phyloP scores from a whole-genome alignment of 2,888 invertebrate species.

The Galerucella calmariensis region DNA sequence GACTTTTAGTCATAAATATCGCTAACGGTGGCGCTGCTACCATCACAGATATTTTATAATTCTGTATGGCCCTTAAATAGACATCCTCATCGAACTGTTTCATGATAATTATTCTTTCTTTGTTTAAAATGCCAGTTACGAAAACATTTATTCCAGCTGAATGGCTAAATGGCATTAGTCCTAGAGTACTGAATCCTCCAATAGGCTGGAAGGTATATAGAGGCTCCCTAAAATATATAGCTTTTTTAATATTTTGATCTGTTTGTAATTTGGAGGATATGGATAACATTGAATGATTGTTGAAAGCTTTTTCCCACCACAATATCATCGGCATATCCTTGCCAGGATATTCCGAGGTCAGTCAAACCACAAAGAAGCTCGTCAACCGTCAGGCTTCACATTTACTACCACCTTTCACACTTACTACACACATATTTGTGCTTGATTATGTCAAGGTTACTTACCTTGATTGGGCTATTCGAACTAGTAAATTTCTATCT shows the following conservation, averaged over 20 bases:
- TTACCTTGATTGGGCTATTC: slow-evolving; percentile 44
- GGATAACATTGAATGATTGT: too few species aligned
- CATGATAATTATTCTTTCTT: slow-evolving; percentile 67
- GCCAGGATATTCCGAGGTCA: too few species aligned
- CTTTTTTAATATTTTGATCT: background rate
- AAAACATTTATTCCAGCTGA: slow-evolving; percentile 78
- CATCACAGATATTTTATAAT: slow-evolving; percentile 69
- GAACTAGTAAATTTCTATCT: slow-evolving; percentile 66
- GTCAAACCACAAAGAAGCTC: too few species aligned
- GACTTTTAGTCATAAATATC: slow-evolving; percentile 84
- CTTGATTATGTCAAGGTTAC: slow-evolving; percentile 18
- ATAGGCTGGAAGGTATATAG: background rate
- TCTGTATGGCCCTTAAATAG: slow-evolving; percentile 77
- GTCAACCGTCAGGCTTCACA: too few species aligned
- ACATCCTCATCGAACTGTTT: slow-evolving; percentile 70
- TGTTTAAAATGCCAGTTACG: slow-evolving; percentile 68
- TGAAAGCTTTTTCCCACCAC: too few species aligned
- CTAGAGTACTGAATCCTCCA: slow-evolving; percentile 60
- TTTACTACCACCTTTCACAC: too few species aligned
- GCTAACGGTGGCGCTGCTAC: slow-evolving; percentile 83
- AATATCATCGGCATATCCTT: too few species aligned
- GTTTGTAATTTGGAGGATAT: too few species aligned
- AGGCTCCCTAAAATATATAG: slow-evolving; percentile 5
- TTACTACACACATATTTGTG: too few species aligned
- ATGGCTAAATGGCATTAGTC: slow-evolving; percentile 85